A percentile compares a stretch with the other conserved stretches of the same genome.
Evolutionary conservation across 2,113 vertebrate species (phyloP).

Genomic region (Microcebus murinus): DNA sequence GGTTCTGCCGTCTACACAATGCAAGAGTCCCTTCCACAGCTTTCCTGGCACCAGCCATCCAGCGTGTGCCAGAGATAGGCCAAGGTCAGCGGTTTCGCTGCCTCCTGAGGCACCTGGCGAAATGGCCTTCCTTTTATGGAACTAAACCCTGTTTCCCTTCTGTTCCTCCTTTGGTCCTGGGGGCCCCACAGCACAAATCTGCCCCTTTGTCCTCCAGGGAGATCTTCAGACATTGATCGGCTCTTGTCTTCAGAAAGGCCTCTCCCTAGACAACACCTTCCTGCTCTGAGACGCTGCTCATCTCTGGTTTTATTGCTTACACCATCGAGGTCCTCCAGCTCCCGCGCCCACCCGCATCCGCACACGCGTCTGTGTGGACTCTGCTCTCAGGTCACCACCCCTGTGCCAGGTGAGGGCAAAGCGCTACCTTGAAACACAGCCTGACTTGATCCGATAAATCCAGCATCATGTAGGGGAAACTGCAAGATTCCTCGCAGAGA

Average conservation of each 20-base stretch:
- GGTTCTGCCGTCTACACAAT: neutral
- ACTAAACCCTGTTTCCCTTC: neutral
- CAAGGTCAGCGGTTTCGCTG: neutral
- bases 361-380: neutral
- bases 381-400: neutral
- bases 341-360: neutral
- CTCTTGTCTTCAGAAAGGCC: neutral
- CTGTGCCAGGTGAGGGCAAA: neutral
- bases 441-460: neutral
- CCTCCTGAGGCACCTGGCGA: neutral
- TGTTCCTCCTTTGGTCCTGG: neutral
- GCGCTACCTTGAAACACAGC: neutral
- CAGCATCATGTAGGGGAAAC: neutral
- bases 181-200: neutral
- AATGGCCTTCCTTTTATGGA: neutral
- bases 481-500: neutral
- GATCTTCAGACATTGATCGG: neutral
- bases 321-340: too few relatives aligned
- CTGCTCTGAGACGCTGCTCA: neutral
- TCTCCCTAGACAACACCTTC: neutral
- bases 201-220: neutral
- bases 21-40: neutral
- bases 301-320: neutral
- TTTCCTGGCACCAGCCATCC: neutral
- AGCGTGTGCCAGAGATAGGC: neutral